These are phyloP conservation scores for Aricia agestis DNA, from an alignment of 1,140 invertebrate genomes.

Conservation along the genomic window DNA sequence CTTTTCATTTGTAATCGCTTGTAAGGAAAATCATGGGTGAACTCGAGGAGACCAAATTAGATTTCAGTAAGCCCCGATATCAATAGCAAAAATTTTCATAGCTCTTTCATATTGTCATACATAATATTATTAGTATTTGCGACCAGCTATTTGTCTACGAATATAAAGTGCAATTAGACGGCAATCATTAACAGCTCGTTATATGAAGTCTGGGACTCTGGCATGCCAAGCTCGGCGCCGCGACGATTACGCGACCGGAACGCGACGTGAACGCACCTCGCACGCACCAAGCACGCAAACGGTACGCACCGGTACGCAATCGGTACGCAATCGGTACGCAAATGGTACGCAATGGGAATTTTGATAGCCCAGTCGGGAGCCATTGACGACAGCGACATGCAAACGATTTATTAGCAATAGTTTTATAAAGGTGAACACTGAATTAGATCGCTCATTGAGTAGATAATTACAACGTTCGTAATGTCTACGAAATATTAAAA, in stretches of 20 bases:
- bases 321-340: slow-evolving; percentile 23
- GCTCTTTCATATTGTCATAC: not conserved
- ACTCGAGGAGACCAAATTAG: no score
- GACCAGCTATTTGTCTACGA: slow-evolving; percentile 8
- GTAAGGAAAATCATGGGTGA: no score
- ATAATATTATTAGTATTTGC: not conserved
- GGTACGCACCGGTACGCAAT: slow-evolving; percentile 25
- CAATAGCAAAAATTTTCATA: no score
- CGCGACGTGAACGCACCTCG: slow-evolving; percentile 30
- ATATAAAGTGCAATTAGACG: slow-evolving; percentile 43
- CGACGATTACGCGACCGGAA: slow-evolving; percentile 20
- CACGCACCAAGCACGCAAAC: slow-evolving; percentile 26
- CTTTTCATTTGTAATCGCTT: no score
- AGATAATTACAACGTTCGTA: not conserved
- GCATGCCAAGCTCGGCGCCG: slow-evolving; percentile 21
- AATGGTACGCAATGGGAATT: slow-evolving; percentile 27
- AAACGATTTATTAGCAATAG: slow-evolving; percentile 50
- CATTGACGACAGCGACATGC: slow-evolving; percentile 38
- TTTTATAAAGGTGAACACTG: slow-evolving; percentile 54
- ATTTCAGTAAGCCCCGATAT: no score
- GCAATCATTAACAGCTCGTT: slow-evolving; percentile 49
- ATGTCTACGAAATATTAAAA: no score
- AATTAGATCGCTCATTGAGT: slow-evolving; percentile 43
- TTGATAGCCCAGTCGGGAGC: not conserved
- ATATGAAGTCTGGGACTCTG: slow-evolving; percentile 17